phyloP scores from a whole-genome alignment of 2,113 vertebrate genomes.

The Tragelaphus imberbis region DNA sequence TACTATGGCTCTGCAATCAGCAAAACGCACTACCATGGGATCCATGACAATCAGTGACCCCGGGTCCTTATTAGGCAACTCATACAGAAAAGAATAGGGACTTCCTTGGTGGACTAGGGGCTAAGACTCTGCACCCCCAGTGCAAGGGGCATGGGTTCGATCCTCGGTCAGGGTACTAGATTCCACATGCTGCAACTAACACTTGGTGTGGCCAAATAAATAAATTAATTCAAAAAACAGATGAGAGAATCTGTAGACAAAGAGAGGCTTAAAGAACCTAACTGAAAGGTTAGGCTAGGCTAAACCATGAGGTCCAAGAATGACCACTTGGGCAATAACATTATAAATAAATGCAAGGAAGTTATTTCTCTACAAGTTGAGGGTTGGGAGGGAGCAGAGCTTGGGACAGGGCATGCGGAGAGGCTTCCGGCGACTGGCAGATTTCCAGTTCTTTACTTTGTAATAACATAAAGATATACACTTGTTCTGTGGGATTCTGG shows the following conservation, averaged over 20 bases:
- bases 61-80: background rate
- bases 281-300: background rate
- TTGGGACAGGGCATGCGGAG: background rate
- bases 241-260: background rate
- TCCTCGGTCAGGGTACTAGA: background rate
- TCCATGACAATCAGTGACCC: background rate
- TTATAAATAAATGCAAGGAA: background rate
- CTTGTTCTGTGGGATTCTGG: background rate
- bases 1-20: background rate
- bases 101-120: background rate
- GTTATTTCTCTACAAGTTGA: background rate
- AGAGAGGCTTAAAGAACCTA: background rate
- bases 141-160: background rate
- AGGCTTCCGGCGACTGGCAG: background rate
- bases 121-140: background rate
- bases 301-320: background rate
- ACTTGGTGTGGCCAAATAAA: background rate
- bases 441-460: background rate
- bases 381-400: background rate
- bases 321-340: background rate
- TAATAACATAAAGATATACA: background rate
- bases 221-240: background rate
- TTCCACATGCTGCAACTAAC: background rate
- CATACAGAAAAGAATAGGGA: background rate
- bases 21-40: background rate